These are phyloP conservation scores for Ylistrum balloti DNA, from an alignment of 1,140 invertebrate genomes.

Conservation along the genomic window DNA sequence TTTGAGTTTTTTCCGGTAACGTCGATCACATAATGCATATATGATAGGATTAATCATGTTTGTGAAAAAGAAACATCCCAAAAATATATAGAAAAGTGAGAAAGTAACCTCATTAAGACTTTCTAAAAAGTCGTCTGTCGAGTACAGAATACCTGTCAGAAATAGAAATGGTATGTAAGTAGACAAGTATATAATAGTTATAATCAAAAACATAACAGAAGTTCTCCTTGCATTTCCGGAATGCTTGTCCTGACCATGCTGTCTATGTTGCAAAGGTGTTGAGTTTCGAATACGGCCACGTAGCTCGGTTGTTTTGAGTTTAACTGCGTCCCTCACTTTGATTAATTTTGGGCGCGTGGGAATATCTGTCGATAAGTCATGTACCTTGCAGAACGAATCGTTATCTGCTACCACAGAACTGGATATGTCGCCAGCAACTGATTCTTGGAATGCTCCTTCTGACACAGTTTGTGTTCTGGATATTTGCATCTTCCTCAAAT, in stretches of 20 bases:
- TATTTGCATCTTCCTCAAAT: neutral
- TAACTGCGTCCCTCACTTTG: neutral
- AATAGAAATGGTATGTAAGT: neutral
- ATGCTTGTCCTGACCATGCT: neutral
- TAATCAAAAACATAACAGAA: neutral
- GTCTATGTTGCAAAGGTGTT: neutral
- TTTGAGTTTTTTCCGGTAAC: neutral
- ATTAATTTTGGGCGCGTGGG: neutral
- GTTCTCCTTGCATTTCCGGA: neutral
- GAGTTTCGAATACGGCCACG: neutral
- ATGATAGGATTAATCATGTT: neutral
- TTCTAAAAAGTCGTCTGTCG: neutral
- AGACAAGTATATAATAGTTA: neutral
- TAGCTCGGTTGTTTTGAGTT: neutral
- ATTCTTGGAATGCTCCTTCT: neutral
- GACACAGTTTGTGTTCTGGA: neutral
- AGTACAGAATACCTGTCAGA: neutral
- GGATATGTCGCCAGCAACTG: neutral
- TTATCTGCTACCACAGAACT: neutral
- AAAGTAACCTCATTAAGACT: neutral
- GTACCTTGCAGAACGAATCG: neutral
- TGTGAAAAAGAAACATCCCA: neutral
- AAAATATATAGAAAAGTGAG: neutral
- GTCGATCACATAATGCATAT: neutral
- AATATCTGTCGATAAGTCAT: neutral